Base-by-base conservation (phyloP, 1,140 invertebrate species). In the Oncopodura yosiiana region DNA sequence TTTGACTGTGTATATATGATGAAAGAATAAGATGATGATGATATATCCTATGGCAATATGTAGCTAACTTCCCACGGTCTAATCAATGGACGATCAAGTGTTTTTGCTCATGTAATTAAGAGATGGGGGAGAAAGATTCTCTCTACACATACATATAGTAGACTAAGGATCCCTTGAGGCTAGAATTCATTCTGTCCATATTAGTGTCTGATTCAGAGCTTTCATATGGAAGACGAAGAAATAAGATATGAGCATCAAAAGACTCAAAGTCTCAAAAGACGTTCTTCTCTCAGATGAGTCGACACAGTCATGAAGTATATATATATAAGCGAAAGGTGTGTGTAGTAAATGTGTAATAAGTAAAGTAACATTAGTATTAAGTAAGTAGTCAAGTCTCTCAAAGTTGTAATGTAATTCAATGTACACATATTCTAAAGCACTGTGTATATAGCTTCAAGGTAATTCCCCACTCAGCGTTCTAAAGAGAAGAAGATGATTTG, bases 31-130 rank as follows among this genome's bases (percentile, higher is more conserved):
- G 6, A 23, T 3, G 23, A 42, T 9, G 16, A 18, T 23, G 18
- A 9, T 42, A 42, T 42, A 42, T 42, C 41, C 41, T 23, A 11
- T 3, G 41, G 19, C 18, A 6, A 23, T 23, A 42, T 39, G 9
- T 12, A 12, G 9, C 9, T 12, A 26, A 36, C 37, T 56, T 56
- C 54, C 48, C 54, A 56, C 54, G 54, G 54, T 56, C 48, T 56
- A 49, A 56, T 56, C 48, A 49, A 56, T 56, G 54, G 49, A 50
- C 30, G 54, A 56, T 56, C 54, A 56, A 48, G 54, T 56, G 54
- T 56, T 56, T 56, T 56, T 56, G 54, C 48, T 56, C 54, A 24
- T 50, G 54, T 56, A 56, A 56, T 56, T 56, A 56, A 56, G 54
- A 56, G 39, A 56, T 56, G 54, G 54, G 26, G 38, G 49, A 51